phyloP scores from a whole-genome alignment of 35 echinoderm and acorn worm genomes.

The Amphiura filiformis region DNA sequence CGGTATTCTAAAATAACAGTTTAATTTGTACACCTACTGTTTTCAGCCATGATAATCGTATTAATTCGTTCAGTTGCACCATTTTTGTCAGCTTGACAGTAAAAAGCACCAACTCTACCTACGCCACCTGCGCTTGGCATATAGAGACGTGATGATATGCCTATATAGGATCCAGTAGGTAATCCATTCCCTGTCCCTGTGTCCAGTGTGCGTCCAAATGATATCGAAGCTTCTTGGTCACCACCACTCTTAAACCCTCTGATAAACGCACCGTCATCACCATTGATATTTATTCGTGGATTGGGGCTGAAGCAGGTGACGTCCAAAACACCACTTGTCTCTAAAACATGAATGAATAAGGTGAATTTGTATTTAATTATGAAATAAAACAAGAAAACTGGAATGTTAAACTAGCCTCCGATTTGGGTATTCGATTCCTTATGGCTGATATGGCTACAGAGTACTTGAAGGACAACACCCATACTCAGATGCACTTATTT shows the following conservation, averaged over 20 bases:
- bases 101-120: not conserved
- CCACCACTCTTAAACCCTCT: not conserved
- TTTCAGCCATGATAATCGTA: not conserved
- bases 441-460: too few species aligned
- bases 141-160: not conserved
- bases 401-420: too few species aligned
- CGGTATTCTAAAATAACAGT: too few species aligned
- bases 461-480: too few species aligned
- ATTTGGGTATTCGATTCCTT: too few species aligned
- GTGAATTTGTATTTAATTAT: too few species aligned
- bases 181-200: not conserved
- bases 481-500: too few species aligned
- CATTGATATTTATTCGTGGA: not conserved
- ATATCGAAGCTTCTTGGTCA: not conserved
- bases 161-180: not conserved
- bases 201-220: not conserved
- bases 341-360: too few species aligned
- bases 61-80: not conserved
- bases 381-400: too few species aligned
- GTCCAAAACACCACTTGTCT: not conserved
- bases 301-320: not conserved
- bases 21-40: not conserved
- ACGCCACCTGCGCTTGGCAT: not conserved
- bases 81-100: not conserved
- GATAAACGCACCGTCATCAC: not conserved